Percentiles rank a stretch among this genome's conserved stretches.
Conservation (phyloP, 2,113 vertebrate genomes). For the Electrona antarctica region DNA sequence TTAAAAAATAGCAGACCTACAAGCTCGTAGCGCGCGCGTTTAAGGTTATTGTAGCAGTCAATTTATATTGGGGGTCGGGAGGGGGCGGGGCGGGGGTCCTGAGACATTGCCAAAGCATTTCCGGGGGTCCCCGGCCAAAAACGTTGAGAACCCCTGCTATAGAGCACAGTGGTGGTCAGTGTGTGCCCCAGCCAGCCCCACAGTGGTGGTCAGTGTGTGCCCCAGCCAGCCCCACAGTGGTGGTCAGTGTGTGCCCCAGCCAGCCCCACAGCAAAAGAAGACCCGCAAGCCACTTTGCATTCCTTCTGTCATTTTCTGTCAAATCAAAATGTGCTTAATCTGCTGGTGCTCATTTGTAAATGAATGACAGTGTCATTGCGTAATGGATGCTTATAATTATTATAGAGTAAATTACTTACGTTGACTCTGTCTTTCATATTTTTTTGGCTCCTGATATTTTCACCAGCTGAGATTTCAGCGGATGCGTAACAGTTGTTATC, state of each 20-base stretch:
- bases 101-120: too few species aligned
- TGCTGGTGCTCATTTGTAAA: not conserved
- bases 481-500: slow-evolving; percentile 13
- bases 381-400: slow-evolving; percentile 4
- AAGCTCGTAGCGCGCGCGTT: too few species aligned
- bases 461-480: slow-evolving; percentile 21
- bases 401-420: slow-evolving; percentile 15
- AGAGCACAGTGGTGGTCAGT: too few species aligned
- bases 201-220: too few species aligned
- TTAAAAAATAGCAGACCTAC: too few species aligned
- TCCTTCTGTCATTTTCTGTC: not conserved
- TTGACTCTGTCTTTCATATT: slow-evolving; percentile 21
- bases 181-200: not conserved
- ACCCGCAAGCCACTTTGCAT: not conserved
- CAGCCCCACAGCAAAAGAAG: not conserved
- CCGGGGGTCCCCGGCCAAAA: too few species aligned
- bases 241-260: not conserved
- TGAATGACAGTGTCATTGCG: not conserved
- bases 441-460: not conserved
- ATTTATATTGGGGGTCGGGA: too few species aligned
- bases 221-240: too few species aligned
- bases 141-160: too few species aligned
- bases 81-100: too few species aligned
- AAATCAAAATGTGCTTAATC: not conserved
- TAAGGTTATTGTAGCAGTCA: too few species aligned